Percentiles rank a stretch among this genome's conserved stretches.
Conservation (phyloP, 2,113 vertebrate genomes). For the Rissa tridactyla region DNA sequence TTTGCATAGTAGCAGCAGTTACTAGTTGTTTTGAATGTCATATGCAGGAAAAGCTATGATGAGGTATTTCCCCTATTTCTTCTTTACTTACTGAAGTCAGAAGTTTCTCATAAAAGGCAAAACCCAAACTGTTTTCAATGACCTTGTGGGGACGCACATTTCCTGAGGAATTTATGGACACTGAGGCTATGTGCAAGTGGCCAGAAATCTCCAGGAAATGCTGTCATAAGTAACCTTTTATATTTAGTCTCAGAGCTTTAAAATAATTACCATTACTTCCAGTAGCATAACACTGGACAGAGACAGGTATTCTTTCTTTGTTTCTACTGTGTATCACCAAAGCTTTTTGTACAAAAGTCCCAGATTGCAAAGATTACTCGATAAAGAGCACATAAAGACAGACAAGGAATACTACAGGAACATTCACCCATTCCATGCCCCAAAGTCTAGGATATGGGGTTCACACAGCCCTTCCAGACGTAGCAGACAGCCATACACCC, state of each 20-base stretch:
- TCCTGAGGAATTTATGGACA: slow-evolving; percentile 42
- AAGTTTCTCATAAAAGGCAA: slow-evolving; percentile 37
- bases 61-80: slow-evolving; percentile 15
- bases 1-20: background rate
- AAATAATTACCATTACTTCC: background rate
- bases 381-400: background rate
- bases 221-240: background rate
- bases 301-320: background rate
- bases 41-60: background rate
- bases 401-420: background rate
- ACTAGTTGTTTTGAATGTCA: background rate
- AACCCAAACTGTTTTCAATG: background rate
- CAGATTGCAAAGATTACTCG: background rate
- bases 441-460: background rate
- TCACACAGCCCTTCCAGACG: background rate
- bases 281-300: background rate
- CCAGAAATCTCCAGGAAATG: slow-evolving; percentile 22
- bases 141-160: background rate
- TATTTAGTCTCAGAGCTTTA: background rate
- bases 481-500: background rate
- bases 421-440: background rate
- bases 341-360: background rate
- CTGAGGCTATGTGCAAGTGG: background rate
- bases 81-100: background rate
- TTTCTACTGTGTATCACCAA: background rate